These are phyloP conservation scores for Eulemur macaco DNA, from an alignment of 2,113 vertebrate species.

Conservation along the genomic window DNA sequence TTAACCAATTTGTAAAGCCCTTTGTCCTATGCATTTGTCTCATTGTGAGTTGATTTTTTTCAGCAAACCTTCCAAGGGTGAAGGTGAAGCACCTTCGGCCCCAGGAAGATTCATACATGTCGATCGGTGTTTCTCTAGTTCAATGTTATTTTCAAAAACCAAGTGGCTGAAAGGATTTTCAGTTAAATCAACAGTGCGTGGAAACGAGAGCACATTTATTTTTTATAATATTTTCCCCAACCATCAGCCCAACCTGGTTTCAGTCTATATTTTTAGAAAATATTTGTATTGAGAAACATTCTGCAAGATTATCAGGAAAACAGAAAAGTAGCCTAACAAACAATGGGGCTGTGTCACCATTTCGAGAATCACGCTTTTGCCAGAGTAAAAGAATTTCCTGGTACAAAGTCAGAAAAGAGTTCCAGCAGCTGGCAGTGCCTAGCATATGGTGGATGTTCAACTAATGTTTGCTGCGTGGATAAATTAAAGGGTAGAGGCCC, in stretches of 20 bases:
- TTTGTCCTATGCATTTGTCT: too few relatives aligned
- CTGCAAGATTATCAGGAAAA: neutral
- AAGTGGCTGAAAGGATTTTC: constrained; percentile 29
- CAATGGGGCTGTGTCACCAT: neutral
- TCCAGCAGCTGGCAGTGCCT: neutral
- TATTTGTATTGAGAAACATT: constrained; percentile 51
- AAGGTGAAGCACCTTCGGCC: too few relatives aligned
- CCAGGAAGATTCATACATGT: too few relatives aligned
- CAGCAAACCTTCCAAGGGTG: too few relatives aligned
- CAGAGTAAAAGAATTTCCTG: neutral
- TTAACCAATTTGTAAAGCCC: too few relatives aligned
- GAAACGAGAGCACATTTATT: neutral
- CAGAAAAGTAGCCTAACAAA: neutral
- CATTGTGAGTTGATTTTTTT: too few relatives aligned
- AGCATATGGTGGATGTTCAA: neutral
- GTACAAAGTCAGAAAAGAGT: neutral
- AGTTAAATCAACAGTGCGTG: neutral
- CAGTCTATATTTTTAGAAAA: neutral
- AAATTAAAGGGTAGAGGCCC: neutral
- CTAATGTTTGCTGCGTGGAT: neutral
- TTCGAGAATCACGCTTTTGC: neutral
- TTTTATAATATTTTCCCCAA: neutral
- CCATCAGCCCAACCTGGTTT: neutral
- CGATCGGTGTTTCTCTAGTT: neutral
- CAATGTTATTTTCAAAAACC: constrained; percentile 29